Percentiles rank a stretch among this genome's conserved stretches.
Evolutionary conservation across 2,888 invertebrate species (phyloP).

Genomic region (Pseudococcus jackbeardsleyi): DNA sequence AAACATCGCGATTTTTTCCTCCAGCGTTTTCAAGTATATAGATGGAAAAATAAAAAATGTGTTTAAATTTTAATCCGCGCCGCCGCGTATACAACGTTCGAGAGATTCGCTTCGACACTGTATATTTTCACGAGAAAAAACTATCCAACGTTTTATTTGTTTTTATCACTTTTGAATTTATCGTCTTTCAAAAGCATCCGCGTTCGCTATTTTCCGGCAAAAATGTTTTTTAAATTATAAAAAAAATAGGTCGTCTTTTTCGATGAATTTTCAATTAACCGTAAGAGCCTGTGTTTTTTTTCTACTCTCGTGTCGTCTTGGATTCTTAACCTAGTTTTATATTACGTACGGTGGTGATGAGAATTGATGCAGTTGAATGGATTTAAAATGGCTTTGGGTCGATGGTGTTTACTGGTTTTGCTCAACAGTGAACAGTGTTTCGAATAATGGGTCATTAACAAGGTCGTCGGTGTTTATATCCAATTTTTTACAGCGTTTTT

Average conservation of each 20-base stretch:
- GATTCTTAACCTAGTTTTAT: constrained; percentile 49
- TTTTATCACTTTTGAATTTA: constrained; percentile 50
- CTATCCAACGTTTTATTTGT: constrained; percentile 19
- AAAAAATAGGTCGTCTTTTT: constrained; percentile 31
- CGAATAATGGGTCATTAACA: constrained; percentile 5
- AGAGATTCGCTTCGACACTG: neutral
- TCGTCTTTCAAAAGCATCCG: neutral
- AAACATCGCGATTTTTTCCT: neutral
- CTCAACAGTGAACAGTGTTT: neutral
- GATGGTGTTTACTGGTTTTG: neutral
- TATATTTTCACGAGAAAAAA: neutral
- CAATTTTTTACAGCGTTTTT: neutral
- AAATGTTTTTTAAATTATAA: constrained; percentile 46
- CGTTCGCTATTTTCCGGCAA: neutral
- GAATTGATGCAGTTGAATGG: constrained; percentile 11
- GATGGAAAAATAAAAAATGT: neutral
- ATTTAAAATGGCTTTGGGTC: neutral
- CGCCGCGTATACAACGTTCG: too few species aligned
- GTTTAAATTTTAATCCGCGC: constrained; percentile 26
- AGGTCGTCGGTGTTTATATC: neutral
- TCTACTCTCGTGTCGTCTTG: neutral
- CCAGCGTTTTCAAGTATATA: neutral
- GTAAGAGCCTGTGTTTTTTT: neutral
- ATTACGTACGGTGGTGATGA: neutral
- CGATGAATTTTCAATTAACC: constrained; percentile 11